Evolutionary conservation across 2,797 vertebrate genomes (phyloP).

Genomic region (Phoxinus dragarum): DNA sequence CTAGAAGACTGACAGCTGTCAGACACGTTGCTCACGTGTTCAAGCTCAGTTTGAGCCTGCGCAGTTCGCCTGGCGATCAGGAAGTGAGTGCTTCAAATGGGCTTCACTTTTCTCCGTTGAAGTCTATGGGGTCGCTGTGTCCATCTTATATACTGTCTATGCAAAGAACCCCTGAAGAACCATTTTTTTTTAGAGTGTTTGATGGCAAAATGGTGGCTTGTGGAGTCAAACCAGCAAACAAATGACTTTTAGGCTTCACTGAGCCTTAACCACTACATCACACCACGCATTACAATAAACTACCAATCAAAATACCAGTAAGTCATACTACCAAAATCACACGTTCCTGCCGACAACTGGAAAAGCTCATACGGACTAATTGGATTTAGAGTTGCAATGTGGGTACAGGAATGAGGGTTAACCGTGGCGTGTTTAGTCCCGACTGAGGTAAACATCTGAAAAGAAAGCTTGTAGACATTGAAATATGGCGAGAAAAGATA

Average conservation of each 20-base stretch:
- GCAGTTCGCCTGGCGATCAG: too few species aligned
- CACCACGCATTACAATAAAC: background rate
- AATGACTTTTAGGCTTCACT: background rate
- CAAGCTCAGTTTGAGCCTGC: too few species aligned
- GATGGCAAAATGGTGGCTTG: too few species aligned
- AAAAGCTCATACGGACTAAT: background rate
- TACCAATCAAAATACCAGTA: conserved; percentile 1
- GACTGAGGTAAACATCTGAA: background rate
- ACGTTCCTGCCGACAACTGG: conserved; percentile 10
- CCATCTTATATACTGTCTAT: too few species aligned
- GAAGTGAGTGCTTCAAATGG: too few species aligned
- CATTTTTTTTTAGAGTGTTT: too few species aligned
- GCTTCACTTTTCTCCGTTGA: too few species aligned
- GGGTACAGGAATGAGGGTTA: background rate
- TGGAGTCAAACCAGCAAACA: background rate
- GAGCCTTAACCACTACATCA: background rate
- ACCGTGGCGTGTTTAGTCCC: background rate
- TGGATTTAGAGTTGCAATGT: conserved; percentile 9
- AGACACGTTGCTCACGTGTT: too few species aligned
- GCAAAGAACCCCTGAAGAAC: too few species aligned
- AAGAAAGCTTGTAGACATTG: background rate
- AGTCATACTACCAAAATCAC: background rate
- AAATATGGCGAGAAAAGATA: background rate
- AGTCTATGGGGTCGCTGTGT: too few species aligned
- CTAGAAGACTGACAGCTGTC: too few species aligned